Conservation (phyloP, 1,140 invertebrate genomes). For the Sycophaga agraensis region DNA sequence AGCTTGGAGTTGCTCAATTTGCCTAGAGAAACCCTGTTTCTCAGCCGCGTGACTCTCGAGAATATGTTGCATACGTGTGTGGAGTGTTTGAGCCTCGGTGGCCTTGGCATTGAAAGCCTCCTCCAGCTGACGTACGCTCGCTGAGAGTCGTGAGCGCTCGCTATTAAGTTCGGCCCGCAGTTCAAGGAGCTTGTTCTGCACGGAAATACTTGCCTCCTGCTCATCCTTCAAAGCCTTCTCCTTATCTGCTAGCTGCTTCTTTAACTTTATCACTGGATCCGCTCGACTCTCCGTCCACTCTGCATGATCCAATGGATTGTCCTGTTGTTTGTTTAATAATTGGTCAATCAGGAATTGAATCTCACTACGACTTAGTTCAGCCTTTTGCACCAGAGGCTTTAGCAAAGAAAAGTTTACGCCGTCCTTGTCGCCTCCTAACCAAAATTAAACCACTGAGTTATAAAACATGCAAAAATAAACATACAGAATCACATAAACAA, state of each 20-base stretch:
- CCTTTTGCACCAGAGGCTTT: constrained; percentile 73
- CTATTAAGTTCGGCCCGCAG: constrained; percentile 70
- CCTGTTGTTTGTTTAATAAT: constrained; percentile 82
- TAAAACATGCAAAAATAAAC: too few relatives aligned
- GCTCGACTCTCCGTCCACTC: constrained; percentile 88
- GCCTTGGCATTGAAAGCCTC: constrained; percentile 58
- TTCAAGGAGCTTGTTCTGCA: constrained; percentile 77
- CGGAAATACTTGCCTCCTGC: constrained; percentile 67
- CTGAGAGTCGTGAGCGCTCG: constrained; percentile 63
- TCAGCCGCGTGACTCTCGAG: constrained; percentile 62
- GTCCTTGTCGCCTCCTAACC: constrained; percentile 63
- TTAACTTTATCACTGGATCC: constrained; percentile 81
- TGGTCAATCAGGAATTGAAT: constrained; percentile 86
- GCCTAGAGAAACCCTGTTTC: constrained; percentile 53
- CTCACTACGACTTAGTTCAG: constrained; percentile 79
- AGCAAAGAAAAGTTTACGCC: constrained; percentile 69
- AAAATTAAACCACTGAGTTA: neutral
- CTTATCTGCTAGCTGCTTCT: constrained; percentile 82
- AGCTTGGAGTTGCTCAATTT: constrained; percentile 61
- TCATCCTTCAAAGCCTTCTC: constrained; percentile 74
- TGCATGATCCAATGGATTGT: constrained; percentile 69
- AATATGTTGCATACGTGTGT: constrained; percentile 63
- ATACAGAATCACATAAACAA: too few relatives aligned
- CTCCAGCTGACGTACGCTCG: constrained; percentile 61
- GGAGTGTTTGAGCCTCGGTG: constrained; percentile 63